A percentile compares a stretch with the other conserved stretches of the same genome.
Conservation (phyloP, 2,888 invertebrate genomes). For the Oithona nana region DNA sequence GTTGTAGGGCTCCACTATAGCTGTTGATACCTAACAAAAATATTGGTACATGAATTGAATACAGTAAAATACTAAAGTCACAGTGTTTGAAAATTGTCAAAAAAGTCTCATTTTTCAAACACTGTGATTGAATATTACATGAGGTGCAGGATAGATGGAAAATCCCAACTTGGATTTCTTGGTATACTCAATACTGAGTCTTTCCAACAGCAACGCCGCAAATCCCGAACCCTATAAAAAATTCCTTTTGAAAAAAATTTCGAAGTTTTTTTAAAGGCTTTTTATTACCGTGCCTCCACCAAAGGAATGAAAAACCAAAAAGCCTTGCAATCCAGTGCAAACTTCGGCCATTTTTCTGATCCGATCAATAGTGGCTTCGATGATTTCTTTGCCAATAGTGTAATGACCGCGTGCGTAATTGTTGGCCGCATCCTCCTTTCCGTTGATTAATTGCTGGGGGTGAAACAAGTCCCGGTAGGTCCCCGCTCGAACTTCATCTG, state of each 20-base stretch:
- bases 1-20: slow-evolving; percentile 27
- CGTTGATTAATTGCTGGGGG: slow-evolving; percentile 57
- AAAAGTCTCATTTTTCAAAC: no score
- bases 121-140: no score
- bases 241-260: no score
- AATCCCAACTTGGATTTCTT: slow-evolving; percentile 36
- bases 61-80: no score
- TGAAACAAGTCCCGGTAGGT: slow-evolving; percentile 62
- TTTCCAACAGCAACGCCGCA: slow-evolving; percentile 33
- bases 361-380: slow-evolving; percentile 32
- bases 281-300: slow-evolving; percentile 32
- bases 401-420: slow-evolving; percentile 95
- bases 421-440: slow-evolving; percentile 93
- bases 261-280: no score
- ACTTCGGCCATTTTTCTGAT: slow-evolving; percentile 32
- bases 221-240: slow-evolving; percentile 35
- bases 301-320: slow-evolving; percentile 68
- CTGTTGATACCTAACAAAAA: slow-evolving; percentile 32
- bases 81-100: no score
- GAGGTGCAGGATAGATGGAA: slow-evolving; percentile 36
- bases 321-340: slow-evolving; percentile 41
- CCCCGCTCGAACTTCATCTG: slow-evolving; percentile 72
- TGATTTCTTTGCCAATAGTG: slow-evolving; percentile 54
- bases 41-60: no score
- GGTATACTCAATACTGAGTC: slow-evolving; percentile 32